Evolutionary conservation across 92 coral and sea anemone genomes (phyloP), one percentile per base, ranked within the genome.

Genomic region (Epizoanthus stellaris): DNA sequence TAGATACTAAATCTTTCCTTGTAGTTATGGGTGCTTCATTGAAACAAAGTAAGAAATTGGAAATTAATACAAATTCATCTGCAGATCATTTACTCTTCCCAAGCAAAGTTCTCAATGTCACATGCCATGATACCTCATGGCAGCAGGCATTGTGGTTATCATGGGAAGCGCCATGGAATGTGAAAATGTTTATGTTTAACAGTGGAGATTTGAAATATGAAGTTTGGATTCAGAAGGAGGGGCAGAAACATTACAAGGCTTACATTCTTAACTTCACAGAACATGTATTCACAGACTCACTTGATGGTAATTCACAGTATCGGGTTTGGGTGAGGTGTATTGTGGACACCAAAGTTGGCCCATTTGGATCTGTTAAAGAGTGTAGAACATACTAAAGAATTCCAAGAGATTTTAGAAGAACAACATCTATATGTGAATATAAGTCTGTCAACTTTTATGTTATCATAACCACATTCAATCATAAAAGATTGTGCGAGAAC

Each of bases 181-280:
- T 85, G 15, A 70, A 81, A 13, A 89, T 87, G 80, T 73, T 92
- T 11, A 14, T n/a, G n/a, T n/a, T n/a, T n/a, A n/a, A 56, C n/a
- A 61, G 76, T 72, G 47, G 57, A 16, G 75, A 85, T 5, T 21
- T 92, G 6, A 85, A 74, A 45, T 94, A 91, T 91, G 98, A 96
- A 81, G 95, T 94, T n/a, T 96, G 98, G 98, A 94, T 96, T 43
- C 98, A 96, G 75, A 87, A 76, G 67, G 73, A 73, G 39, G 88
- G 82, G 47, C 38, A 83, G 9, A 86, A 89, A 8, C 87, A 89
- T 65, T 96, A 96, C 76, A 85, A 89, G 80, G 98, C 98, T 56
- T 96, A 85, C 36, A 84, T 90, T 6, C 76, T 96, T 34, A 88
- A 91, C 34, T 65, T 82, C 2, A 94, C 96, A 54, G 88, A 94